Conservation (phyloP, 2,888 invertebrate species). For the Drosophila prolongata region DNA sequence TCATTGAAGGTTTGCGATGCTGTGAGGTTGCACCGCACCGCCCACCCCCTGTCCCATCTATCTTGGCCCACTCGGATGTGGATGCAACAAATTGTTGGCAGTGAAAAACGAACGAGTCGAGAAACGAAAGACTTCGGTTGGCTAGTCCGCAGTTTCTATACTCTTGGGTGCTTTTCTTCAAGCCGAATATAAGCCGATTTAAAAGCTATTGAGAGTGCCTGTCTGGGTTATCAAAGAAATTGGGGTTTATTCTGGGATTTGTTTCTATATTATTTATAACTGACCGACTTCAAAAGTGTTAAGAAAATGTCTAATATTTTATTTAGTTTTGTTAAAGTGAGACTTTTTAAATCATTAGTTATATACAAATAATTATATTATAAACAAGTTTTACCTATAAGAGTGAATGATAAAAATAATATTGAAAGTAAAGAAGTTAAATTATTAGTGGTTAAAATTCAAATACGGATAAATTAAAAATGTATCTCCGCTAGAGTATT, state of each 20-base stretch:
- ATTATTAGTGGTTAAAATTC: too few species aligned
- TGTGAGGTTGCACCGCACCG: slow-evolving; percentile 10
- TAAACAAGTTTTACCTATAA: too few species aligned
- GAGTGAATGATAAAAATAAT: too few species aligned
- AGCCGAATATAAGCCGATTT: neutral
- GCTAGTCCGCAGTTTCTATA: slow-evolving; percentile 2
- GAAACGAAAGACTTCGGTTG: slow-evolving; percentile 40
- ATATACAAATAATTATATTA: too few species aligned
- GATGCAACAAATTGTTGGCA: slow-evolving; percentile 75
- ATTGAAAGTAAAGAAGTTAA: too few species aligned
- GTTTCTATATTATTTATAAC: neutral
- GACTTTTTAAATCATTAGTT: too few species aligned
- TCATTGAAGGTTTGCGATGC: slow-evolving; percentile 49
- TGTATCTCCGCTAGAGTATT: neutral
- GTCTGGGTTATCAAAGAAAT: neutral
- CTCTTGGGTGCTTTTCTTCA: slow-evolving; percentile 1
- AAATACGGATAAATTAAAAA: too few species aligned
- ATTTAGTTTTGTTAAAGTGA: neutral
- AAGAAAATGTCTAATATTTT: too few species aligned
- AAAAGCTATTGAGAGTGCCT: neutral
- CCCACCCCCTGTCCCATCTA: slow-evolving; percentile 3
- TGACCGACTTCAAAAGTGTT: neutral
- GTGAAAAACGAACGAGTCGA: slow-evolving; percentile 33
- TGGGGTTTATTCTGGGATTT: neutral
- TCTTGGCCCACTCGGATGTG: slow-evolving; percentile 45